Percentiles rank a stretch among this genome's conserved stretches.
Evolutionary conservation across 1,140 invertebrate species (phyloP).

Genomic region (Drosophila guanche): DNA sequence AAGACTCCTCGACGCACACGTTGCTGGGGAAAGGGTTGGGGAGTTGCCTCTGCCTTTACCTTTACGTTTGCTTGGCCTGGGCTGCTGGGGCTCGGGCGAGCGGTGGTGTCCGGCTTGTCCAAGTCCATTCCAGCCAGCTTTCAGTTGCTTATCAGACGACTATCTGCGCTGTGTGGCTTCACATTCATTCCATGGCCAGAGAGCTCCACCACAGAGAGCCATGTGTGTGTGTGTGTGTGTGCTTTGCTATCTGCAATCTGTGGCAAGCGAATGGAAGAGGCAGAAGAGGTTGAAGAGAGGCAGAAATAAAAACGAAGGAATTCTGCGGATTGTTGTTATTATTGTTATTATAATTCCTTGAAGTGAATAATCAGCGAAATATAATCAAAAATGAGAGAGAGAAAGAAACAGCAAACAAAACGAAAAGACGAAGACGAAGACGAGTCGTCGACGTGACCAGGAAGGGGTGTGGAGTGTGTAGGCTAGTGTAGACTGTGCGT

Average conservation of each 20-base stretch:
- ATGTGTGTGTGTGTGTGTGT: conserved; percentile 35
- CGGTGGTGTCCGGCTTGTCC: conserved; percentile 24
- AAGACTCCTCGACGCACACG: conserved; percentile 25
- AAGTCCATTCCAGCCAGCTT: conserved; percentile 64
- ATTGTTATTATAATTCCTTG: conserved; percentile 83
- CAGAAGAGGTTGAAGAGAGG: conserved; percentile 16
- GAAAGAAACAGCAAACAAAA: conserved; percentile 55
- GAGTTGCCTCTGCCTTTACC: no score
- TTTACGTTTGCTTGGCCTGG: no score
- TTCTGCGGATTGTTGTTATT: conserved; percentile 82
- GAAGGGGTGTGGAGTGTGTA: not conserved
- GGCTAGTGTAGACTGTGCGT: no score
- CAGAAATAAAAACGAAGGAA: conserved; percentile 69
- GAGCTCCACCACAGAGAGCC: conserved; percentile 31
- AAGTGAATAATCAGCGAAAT: conserved; percentile 81
- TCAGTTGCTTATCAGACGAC: conserved; percentile 77
- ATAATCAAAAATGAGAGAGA: conserved; percentile 76
- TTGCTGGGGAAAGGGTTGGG: conserved; percentile 1
- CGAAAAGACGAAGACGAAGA: not conserved
- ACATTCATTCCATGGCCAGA: conserved; percentile 72
- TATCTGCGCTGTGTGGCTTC: conserved; percentile 80
- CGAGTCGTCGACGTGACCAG: conserved; percentile 4
- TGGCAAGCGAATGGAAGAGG: conserved; percentile 59
- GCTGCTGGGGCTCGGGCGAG: conserved; percentile 4
- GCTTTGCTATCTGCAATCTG: conserved; percentile 73